phyloP scores from a whole-genome alignment of 2,888 invertebrate genomes.

The Euzetes globulus region DNA sequence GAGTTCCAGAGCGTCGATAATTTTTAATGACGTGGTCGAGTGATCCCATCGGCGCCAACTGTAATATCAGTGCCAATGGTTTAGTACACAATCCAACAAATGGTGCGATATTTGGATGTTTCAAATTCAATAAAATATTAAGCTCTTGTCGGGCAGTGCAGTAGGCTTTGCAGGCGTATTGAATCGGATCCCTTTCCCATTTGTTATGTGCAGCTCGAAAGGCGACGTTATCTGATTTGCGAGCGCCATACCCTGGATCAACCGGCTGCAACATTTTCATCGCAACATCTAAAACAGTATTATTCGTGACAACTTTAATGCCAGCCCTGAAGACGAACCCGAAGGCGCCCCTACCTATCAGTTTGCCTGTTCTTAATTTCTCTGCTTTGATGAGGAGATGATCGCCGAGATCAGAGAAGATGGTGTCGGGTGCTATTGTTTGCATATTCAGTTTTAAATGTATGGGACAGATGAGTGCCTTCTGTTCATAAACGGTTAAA shows the following conservation, averaged over 20 bases:
- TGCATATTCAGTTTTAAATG: conserved; percentile 68
- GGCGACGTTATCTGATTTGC: conserved; percentile 58
- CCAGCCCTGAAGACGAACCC: conserved; percentile 85
- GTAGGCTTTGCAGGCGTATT: conserved; percentile 91
- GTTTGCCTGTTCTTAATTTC: conserved; percentile 60
- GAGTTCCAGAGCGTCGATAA: conserved; percentile 74
- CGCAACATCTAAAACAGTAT: conserved; percentile 60
- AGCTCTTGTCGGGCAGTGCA: conserved; percentile 92
- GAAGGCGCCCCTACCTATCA: conserved; percentile 91
- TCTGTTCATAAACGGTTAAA: conserved; percentile 61
- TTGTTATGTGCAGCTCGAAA: conserved; percentile 67
- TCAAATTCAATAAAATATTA: conserved; percentile 70
- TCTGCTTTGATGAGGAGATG: conserved; percentile 72
- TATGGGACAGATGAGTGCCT: conserved; percentile 65
- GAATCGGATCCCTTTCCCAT: conserved; percentile 86
- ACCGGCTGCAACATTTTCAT: conserved; percentile 94
- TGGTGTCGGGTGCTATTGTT: conserved; percentile 85
- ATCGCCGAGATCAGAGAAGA: conserved; percentile 80
- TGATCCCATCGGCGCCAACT: conserved; percentile 85
- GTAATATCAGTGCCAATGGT: conserved; percentile 79
- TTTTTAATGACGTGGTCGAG: conserved; percentile 73
- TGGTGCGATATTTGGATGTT: conserved; percentile 86
- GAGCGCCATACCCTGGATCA: conserved; percentile 66
- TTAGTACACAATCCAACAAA: conserved; percentile 80
- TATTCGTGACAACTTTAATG: conserved; percentile 39